These are phyloP conservation scores for Phasia obesa DNA, from an alignment of 2,888 invertebrate species.

Conservation along the genomic window DNA sequence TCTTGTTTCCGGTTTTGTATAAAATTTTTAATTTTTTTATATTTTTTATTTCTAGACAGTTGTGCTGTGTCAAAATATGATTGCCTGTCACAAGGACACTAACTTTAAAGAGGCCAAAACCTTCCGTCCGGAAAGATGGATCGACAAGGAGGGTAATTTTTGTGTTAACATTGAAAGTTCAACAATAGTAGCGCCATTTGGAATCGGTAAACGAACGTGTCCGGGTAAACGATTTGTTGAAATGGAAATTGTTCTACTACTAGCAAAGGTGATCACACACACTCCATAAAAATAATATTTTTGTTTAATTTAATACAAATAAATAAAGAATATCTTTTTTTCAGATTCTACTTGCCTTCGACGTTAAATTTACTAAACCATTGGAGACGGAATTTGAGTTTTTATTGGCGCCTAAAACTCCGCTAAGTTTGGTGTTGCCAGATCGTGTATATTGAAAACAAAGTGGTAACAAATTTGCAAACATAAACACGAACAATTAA, in stretches of 20 bases:
- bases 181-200: constrained; percentile 90
- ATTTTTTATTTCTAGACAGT: constrained; percentile 84
- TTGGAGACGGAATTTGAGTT: constrained; percentile 91
- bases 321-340: not conserved
- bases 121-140: constrained; percentile 91
- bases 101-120: constrained; percentile 89
- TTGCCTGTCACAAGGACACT: constrained; percentile 89
- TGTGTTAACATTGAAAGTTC: constrained; percentile 83
- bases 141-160: constrained; percentile 81
- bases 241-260: constrained; percentile 88
- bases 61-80: constrained; percentile 90
- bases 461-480: not conserved
- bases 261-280: constrained; percentile 86
- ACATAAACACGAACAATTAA: not conserved
- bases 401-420: constrained; percentile 89
- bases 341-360: constrained; percentile 88
- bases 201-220: constrained; percentile 90
- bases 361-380: constrained; percentile 87
- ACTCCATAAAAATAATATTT: constrained; percentile 2
- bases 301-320: not conserved
- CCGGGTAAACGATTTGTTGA: constrained; percentile 93
- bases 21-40: not conserved
- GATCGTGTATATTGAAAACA: constrained; percentile 83
- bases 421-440: constrained; percentile 87
- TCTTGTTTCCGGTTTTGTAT: no score